Evolutionary conservation across 2,888 invertebrate genomes (phyloP).

Genomic region (Hydraecia micacea): DNA sequence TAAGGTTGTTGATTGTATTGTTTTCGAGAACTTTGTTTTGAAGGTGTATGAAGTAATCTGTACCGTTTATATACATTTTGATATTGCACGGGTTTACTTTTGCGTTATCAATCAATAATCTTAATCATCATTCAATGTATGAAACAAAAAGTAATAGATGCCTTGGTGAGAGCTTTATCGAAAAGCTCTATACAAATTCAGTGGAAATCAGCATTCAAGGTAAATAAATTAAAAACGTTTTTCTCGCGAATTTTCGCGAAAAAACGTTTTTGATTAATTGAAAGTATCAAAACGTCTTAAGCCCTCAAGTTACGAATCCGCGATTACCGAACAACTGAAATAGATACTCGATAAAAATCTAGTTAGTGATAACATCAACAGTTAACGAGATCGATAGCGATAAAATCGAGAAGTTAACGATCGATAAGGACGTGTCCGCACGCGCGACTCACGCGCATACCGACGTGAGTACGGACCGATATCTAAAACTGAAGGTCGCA

Average conservation of each 20-base stretch:
- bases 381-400: slow-evolving; percentile 44
- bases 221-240: neutral
- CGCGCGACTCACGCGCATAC: slow-evolving; percentile 52
- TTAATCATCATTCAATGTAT: neutral
- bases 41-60: neutral
- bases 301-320: neutral
- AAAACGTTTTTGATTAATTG: neutral
- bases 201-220: neutral
- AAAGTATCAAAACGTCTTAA: neutral
- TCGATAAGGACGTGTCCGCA: slow-evolving; percentile 61
- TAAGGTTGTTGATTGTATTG: slow-evolving; percentile 21
- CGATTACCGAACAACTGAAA: no score
- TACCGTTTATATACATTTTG: neutral
- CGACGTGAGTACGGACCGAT: slow-evolving; percentile 45
- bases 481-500: slow-evolving; percentile 61
- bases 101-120: neutral
- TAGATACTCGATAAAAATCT: no score
- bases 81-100: neutral
- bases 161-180: neutral
- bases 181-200: neutral
- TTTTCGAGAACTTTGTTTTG: slow-evolving; percentile 17
- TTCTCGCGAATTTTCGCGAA: neutral
- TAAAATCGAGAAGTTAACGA: slow-evolving; percentile 46
- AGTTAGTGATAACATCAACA: slow-evolving; percentile 47
- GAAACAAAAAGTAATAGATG: neutral